These are phyloP conservation scores for Siniperca chuatsi DNA, from an alignment of 2,113 vertebrate genomes.

Conservation along the genomic window DNA sequence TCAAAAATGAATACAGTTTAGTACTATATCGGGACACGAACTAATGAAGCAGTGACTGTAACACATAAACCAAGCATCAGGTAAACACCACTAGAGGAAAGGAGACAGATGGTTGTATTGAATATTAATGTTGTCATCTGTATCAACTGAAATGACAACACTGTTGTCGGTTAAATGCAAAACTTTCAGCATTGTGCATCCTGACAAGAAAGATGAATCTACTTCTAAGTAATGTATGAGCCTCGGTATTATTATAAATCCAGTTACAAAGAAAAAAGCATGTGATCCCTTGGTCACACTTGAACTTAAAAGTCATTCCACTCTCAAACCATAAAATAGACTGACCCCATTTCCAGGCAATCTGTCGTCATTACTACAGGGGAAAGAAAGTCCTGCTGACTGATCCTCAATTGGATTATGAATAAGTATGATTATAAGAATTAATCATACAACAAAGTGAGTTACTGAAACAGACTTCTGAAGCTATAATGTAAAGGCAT, in stretches of 20 bases:
- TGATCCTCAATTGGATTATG: not conserved
- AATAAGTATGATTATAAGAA: not conserved
- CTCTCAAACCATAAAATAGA: not conserved
- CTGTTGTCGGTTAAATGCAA: not conserved
- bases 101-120: no score
- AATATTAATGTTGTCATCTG: not conserved
- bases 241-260: not conserved
- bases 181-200: not conserved
- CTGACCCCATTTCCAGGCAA: not conserved
- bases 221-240: not conserved
- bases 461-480: not conserved
- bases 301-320: slow-evolving; percentile 8
- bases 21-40: not conserved
- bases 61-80: not conserved
- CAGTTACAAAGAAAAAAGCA: not conserved
- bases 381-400: not conserved
- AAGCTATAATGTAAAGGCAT: not conserved
- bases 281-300: not conserved
- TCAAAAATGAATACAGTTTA: not conserved
- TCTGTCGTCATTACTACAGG: not conserved
- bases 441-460: not conserved
- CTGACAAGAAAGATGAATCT: not conserved
- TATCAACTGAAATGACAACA: not conserved
- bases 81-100: not conserved
- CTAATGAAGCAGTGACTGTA: not conserved